phyloP scores from a whole-genome alignment of 2,797 vertebrate genomes.

The Arvicola amphibius region DNA sequence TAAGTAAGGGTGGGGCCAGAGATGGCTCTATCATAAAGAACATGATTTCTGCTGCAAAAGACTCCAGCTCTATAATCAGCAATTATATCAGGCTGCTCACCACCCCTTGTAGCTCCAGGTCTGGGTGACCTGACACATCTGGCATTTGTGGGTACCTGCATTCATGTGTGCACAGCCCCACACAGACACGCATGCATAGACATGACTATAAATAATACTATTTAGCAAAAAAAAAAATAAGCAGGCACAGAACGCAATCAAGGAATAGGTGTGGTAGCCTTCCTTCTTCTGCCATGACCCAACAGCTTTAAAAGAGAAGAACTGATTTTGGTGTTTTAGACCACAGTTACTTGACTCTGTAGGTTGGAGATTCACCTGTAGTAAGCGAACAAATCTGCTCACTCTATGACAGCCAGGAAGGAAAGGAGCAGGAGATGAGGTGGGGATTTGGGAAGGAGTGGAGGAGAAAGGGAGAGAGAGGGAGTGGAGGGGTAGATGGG shows the following conservation, averaged over 20 bases:
- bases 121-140: neutral
- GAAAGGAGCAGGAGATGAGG: neutral
- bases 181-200: neutral
- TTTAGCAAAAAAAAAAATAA: neutral
- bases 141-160: neutral
- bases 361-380: neutral
- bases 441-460: neutral
- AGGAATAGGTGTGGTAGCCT: neutral
- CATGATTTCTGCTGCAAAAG: neutral
- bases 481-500: neutral
- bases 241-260: neutral
- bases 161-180: neutral
- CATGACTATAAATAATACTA: neutral
- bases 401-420: neutral
- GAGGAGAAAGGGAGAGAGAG: neutral
- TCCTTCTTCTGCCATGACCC: neutral
- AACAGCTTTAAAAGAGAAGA: neutral
- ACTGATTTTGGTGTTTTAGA: neutral
- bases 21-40: neutral
- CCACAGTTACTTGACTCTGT: neutral
- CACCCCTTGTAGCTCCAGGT: neutral
- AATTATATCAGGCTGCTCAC: neutral
- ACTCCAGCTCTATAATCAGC: neutral
- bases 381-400: neutral
- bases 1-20: neutral